Evolutionary conservation across 2,888 invertebrate species (phyloP), one percentile per base, ranked within the genome.

Genomic region (Rhamnusium bicolor): DNA sequence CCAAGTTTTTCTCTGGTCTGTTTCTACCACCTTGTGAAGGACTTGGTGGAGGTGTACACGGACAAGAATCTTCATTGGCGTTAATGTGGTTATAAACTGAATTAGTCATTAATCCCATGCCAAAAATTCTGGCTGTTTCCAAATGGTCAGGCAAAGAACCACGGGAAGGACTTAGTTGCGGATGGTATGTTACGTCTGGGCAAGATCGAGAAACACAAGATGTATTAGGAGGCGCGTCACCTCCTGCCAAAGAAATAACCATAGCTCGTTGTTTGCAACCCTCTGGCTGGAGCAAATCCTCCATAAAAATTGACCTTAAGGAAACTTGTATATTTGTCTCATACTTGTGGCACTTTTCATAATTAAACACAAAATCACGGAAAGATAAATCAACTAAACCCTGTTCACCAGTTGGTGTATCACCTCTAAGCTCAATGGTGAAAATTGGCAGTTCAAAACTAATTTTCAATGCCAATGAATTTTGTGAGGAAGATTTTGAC

Each of bases 341-440:
- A 81, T 91, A 91, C 19, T 89, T 89, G 76, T 92, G 92, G 71
- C 91, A 89, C 79, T 92, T 92, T 76, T 94, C 93, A 84, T 94
- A 95, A 61, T 92, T 92, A 63, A 96, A 92, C 51, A 92, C 90
- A 83, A 98, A 95, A 85, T 97, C 96, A 51, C 94, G 90, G 88
- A 97, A 95, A 0, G 94, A 94, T 12, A 98, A 90, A 84, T 95
- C 94, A 10, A 97, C 96, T n/a, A 97, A 88, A 24, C 94, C 93
- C 81, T 94, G 92, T 83, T 95, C 94, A 19, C 92, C 92, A 32
- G 88, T 89, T 5, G 92, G 92, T 56, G 91, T 87, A 85, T 93
- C 94, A 65, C 94, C 94, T 74, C 93, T 92, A 24, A 96, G 88
- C 84, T 95, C 94, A 65, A 96, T 92, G 72, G 93, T 93, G 78